Percentiles rank a stretch among this genome's conserved stretches.
Conservation (phyloP, 2,888 invertebrate genomes). For the Amiota mariae region DNA sequence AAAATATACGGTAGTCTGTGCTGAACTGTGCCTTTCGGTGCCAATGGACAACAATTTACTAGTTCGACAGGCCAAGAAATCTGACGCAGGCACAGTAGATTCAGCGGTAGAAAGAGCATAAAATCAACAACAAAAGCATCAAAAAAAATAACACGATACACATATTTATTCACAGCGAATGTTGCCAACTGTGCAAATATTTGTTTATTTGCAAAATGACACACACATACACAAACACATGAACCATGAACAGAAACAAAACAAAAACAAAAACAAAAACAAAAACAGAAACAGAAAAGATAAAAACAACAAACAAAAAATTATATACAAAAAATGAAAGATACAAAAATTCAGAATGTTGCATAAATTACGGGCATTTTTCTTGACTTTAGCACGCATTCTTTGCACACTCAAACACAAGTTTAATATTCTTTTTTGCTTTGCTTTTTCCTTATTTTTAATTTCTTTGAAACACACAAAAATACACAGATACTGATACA, state of each 20-base stretch:
- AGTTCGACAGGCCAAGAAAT: neutral
- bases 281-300: neutral
- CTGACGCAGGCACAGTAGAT: too few relatives aligned
- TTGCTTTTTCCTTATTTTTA: neutral
- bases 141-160: too few relatives aligned
- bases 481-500: neutral
- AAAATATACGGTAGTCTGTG: too few relatives aligned
- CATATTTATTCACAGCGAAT: neutral
- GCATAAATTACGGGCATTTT: constrained; percentile 18
- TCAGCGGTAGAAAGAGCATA: neutral
- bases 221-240: neutral
- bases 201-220: neutral
- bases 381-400: neutral
- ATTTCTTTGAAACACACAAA: neutral
- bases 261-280: neutral
- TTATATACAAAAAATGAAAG: too few relatives aligned
- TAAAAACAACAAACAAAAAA: neutral
- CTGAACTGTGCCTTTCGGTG: neutral
- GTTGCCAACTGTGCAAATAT: constrained; percentile 26
- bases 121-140: neutral
- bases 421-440: neutral
- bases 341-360: neutral
- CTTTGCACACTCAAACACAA: neutral
- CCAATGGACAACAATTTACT: neutral
- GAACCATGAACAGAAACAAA: neutral